A percentile compares a stretch with the other conserved stretches of the same genome.
These are phyloP conservation scores for Halcyon chelicuti DNA, from an alignment of 2,797 vertebrate genomes.

Conservation along the genomic window DNA sequence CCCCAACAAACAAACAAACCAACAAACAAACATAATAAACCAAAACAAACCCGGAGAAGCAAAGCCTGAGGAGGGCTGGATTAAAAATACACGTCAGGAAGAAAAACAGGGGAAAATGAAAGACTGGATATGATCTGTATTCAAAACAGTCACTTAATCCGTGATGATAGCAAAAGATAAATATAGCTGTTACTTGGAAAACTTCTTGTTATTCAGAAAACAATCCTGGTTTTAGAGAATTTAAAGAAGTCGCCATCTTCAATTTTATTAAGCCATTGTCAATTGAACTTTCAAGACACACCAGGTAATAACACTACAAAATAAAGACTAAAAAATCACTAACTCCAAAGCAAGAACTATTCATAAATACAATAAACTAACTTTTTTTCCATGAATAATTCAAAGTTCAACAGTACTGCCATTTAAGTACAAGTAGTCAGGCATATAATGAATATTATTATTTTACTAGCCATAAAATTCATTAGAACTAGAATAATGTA, in stretches of 20 bases:
- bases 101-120: neutral
- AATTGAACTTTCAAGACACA: neutral
- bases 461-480: neutral
- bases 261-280: neutral
- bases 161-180: neutral
- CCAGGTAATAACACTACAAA: neutral
- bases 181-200: neutral
- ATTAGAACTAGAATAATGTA: conserved; percentile 1
- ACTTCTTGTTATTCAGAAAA: neutral
- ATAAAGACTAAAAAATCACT: neutral
- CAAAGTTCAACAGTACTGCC: neutral
- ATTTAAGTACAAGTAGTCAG: neutral
- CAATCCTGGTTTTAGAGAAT: neutral
- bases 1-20: neutral
- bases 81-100: neutral
- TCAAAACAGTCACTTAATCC: neutral
- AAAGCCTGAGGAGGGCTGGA: neutral
- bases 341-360: neutral
- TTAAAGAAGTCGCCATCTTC: neutral
- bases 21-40: neutral
- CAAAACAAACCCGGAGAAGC: neutral
- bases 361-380: neutral
- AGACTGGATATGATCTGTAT: neutral
- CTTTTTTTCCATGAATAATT: neutral
- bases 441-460: neutral